Evolutionary conservation across 2,113 vertebrate species (phyloP).

Genomic region (Plecturocebus donacophilus): DNA sequence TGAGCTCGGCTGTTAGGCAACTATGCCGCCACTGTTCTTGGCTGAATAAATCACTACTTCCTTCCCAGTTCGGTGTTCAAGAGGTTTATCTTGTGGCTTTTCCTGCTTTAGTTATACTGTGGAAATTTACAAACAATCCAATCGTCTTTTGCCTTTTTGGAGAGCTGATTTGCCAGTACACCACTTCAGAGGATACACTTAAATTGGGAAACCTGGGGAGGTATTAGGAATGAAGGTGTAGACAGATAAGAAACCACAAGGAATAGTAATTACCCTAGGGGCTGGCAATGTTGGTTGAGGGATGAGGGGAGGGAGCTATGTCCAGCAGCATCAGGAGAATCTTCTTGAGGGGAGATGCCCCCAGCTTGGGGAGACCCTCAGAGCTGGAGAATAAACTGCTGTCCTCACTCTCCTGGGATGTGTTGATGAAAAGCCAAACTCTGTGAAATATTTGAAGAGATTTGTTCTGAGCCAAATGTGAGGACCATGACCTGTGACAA

Average conservation of each 20-base stretch:
- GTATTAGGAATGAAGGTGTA: not conserved
- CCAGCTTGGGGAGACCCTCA: not conserved
- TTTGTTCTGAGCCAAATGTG: too few relatives aligned
- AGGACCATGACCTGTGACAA: too few relatives aligned
- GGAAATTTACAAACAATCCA: not conserved
- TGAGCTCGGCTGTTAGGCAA: too few relatives aligned
- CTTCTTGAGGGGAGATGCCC: not conserved
- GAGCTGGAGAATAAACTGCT: not conserved
- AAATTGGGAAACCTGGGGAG: not conserved
- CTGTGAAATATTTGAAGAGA: too few relatives aligned
- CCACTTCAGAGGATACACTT: not conserved
- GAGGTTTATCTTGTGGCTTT: too few relatives aligned
- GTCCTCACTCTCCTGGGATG: not conserved
- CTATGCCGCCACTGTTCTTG: too few relatives aligned
- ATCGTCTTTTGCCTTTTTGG: not conserved
- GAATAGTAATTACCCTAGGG: too few relatives aligned
- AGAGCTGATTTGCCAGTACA: not conserved
- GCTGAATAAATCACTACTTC: too few relatives aligned
- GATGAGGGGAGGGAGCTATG: not conserved
- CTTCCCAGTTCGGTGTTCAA: too few relatives aligned
- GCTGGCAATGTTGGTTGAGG: rapidly evolving
- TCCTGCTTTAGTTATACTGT: too few relatives aligned
- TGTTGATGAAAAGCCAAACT: too few relatives aligned
- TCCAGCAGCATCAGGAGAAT: not conserved
- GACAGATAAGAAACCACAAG: not conserved